Evolutionary conservation across 2,797 vertebrate species (phyloP).

Genomic region (Phataginus tetradactyla): DNA sequence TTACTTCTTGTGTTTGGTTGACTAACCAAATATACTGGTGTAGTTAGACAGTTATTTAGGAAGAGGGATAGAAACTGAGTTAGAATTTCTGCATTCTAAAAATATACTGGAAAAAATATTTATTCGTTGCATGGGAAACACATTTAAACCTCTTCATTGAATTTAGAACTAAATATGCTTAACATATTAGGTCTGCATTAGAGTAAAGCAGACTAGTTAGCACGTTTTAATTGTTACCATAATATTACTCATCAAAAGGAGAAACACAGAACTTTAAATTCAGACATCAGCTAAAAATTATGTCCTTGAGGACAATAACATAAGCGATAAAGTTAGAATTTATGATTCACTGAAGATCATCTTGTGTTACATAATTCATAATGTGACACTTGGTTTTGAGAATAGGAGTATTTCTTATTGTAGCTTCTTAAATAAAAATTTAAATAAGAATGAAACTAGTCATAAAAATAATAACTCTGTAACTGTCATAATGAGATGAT

Average conservation of each 20-base stretch:
- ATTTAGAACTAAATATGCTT: slow-evolving; percentile 26
- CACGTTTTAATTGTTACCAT: not conserved
- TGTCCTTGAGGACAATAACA: slow-evolving; percentile 35
- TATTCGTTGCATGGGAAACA: slow-evolving; percentile 34
- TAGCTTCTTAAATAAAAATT: slow-evolving; percentile 52
- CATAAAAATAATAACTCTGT: slow-evolving; percentile 49
- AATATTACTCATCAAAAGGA: not conserved
- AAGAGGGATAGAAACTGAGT: not conserved
- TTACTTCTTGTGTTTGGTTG: slow-evolving; percentile 17
- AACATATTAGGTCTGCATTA: not conserved
- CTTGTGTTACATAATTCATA: slow-evolving; percentile 63
- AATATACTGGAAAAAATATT: not conserved
- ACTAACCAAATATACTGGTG: slow-evolving; percentile 46
- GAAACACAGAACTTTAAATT: slow-evolving; percentile 47
- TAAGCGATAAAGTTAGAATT: slow-evolving; percentile 70
- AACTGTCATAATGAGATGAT: not conserved
- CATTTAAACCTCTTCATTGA: not conserved
- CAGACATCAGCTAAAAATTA: slow-evolving; percentile 47
- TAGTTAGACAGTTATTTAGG: slow-evolving; percentile 25
- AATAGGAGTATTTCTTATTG: slow-evolving; percentile 42
- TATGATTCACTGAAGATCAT: slow-evolving; percentile 63
- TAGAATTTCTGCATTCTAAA: slow-evolving; percentile 44
- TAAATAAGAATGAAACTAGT: slow-evolving; percentile 48
- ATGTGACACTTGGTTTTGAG: slow-evolving; percentile 51
- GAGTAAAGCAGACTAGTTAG: not conserved